phyloP scores from a whole-genome alignment of 2,797 vertebrate species.

The Mormyrops attenuatus region DNA sequence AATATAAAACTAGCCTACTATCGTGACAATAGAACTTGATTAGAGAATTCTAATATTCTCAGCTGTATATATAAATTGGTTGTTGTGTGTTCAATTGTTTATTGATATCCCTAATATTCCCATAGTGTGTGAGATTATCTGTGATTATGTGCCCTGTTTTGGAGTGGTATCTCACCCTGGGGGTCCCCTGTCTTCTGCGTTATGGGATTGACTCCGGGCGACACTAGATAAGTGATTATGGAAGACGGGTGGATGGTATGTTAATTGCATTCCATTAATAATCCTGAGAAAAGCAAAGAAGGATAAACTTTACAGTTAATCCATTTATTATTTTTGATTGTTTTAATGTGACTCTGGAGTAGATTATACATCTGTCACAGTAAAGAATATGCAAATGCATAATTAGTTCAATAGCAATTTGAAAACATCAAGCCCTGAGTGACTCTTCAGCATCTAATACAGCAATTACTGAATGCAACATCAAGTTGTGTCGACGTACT shows the following conservation, averaged over 20 bases:
- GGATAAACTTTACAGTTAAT: constrained; percentile 46
- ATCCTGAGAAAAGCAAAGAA: constrained; percentile 44
- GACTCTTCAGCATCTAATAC: constrained; percentile 45
- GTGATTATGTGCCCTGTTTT: not conserved
- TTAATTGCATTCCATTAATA: not conserved
- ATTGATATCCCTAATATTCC: not conserved
- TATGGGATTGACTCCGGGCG: not conserved
- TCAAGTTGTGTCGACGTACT: constrained; percentile 25
- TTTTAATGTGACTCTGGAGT: constrained; percentile 44
- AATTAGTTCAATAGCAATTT: constrained; percentile 53
- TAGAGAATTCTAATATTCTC: not conserved
- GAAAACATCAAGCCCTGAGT: constrained; percentile 51
- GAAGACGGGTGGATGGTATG: not conserved
- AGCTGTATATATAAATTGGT: not conserved
- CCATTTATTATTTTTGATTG: constrained; percentile 24
- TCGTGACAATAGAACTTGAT: not conserved
- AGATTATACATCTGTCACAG: constrained; percentile 30
- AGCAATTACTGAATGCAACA: constrained; percentile 44
- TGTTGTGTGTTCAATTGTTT: not conserved
- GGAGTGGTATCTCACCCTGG: not conserved
- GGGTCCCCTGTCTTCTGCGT: not conserved
- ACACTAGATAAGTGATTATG: not conserved
- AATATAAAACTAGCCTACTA: not conserved
- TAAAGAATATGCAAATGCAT: constrained; percentile 54
- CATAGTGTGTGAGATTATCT: not conserved